Conservation (phyloP, 2,797 vertebrate genomes). For the Eupleurogrammus muticus region DNA sequence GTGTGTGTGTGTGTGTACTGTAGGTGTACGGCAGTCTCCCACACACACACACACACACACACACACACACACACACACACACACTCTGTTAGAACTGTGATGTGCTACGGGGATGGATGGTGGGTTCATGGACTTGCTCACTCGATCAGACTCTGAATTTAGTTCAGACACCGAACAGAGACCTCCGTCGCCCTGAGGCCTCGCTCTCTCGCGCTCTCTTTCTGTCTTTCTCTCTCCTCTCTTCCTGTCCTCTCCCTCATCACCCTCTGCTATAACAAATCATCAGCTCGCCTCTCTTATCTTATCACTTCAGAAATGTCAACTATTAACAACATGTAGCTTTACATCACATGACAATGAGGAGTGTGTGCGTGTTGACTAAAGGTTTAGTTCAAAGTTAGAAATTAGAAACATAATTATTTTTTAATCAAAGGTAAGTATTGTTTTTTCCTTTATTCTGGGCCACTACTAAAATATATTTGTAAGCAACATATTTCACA, state of each 20-base stretch:
- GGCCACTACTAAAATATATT: too few relatives aligned
- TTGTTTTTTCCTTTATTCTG: too few relatives aligned
- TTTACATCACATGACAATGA: neutral
- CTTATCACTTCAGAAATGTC: slow-evolving; percentile 1
- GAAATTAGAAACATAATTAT: neutral
- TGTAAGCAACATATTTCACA: too few relatives aligned
- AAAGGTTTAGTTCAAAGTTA: neutral
- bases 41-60: slow-evolving; percentile 27
- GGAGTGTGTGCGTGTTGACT: neutral
- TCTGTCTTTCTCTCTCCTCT: slow-evolving; percentile 10
- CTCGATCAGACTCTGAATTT: slow-evolving; percentile 73
- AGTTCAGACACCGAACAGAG: slow-evolving; percentile 77
- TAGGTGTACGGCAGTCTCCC: neutral
- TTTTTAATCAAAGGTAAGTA: neutral
- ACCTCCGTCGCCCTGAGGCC: slow-evolving; percentile 64
- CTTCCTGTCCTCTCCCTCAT: slow-evolving; percentile 21
- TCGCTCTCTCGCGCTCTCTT: slow-evolving; percentile 35
- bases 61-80: slow-evolving; percentile 26
- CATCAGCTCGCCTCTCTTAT: slow-evolving; percentile 10
- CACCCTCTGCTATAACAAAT: slow-evolving; percentile 16
- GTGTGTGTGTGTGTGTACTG: neutral
- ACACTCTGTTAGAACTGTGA: slow-evolving; percentile 25
- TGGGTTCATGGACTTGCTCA: slow-evolving; percentile 71
- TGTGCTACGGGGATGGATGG: slow-evolving; percentile 62
- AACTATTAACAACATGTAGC: slow-evolving; percentile 1